These are phyloP conservation scores for Agapetus fuscipes DNA, from an alignment of 2,888 invertebrate genomes.

Conservation along the genomic window DNA sequence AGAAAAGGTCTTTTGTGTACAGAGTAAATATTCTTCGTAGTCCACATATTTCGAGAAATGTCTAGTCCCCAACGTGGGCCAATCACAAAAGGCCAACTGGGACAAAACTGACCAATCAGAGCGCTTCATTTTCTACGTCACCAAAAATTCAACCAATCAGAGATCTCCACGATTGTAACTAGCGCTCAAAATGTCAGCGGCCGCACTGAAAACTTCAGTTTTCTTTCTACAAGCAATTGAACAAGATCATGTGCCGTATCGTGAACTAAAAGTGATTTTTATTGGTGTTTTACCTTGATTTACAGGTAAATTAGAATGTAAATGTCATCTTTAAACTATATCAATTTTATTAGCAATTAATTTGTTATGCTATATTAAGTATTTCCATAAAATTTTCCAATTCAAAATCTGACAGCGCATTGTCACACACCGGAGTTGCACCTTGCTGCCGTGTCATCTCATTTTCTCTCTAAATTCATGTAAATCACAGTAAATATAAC, in stretches of 20 bases:
- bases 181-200: conserved; percentile 44
- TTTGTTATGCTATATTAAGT: too few species aligned
- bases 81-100: conserved; percentile 52
- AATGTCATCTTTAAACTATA: too few species aligned
- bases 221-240: conserved; percentile 36
- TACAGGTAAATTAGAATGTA: conserved; percentile 9
- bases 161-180: conserved; percentile 47
- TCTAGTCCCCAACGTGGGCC: conserved; percentile 51
- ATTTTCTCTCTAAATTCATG: too few species aligned
- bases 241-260: conserved; percentile 10
- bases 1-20: not conserved
- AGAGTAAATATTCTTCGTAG: not conserved
- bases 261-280: conserved; percentile 9
- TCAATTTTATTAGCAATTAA: too few species aligned
- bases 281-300: conserved; percentile 5
- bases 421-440: not conserved
- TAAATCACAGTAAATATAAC: too few species aligned
- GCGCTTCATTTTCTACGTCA: conserved; percentile 34
- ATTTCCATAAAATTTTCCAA: too few species aligned
- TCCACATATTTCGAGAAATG: conserved; percentile 27
- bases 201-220: conserved; percentile 39
- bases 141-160: conserved; percentile 40
- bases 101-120: conserved; percentile 38
- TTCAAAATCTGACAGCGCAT: not conserved
- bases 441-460: conserved; percentile 14